Percentiles rank a stretch among this genome's conserved stretches.
Conservation (phyloP, 2,113 vertebrate genomes). For the Hydropotes inermis region DNA sequence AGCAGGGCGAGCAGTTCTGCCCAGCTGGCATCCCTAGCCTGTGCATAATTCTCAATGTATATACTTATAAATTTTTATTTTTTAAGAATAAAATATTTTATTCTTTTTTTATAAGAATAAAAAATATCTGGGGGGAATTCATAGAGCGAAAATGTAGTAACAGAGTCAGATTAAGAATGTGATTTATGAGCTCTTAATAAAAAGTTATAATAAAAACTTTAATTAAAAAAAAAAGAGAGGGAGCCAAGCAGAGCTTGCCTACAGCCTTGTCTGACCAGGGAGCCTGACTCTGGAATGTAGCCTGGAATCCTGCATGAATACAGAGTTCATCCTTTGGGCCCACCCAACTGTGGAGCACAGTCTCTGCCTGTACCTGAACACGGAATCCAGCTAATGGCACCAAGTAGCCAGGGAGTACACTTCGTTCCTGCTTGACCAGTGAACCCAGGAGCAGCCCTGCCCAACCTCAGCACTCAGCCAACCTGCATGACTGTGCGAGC, state of each 20-base stretch:
- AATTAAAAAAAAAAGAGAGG: background rate
- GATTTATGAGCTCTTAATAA: background rate
- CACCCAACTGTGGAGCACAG: background rate
- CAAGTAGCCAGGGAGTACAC: background rate
- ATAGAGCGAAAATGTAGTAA: background rate
- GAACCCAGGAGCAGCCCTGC: background rate
- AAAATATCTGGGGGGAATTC: background rate
- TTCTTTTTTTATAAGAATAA: background rate
- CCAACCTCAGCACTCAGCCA: background rate
- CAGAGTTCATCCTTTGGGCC: background rate
- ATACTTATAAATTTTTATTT: background rate
- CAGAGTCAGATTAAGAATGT: background rate
- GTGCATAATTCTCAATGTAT: background rate
- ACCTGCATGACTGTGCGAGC: background rate
- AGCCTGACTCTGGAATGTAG: background rate
- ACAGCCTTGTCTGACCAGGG: background rate
- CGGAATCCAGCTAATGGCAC: background rate
- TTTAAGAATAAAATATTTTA: background rate
- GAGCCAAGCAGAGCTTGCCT: background rate
- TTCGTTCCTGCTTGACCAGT: background rate
- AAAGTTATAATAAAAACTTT: background rate
- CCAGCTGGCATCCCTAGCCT: background rate
- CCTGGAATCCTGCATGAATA: background rate
- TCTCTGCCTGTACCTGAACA: background rate
- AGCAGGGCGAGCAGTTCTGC: background rate